Percentiles rank a stretch among this genome's conserved stretches.
phyloP scores from a whole-genome alignment of 2,888 invertebrate species.

The Cantharis rustica region DNA sequence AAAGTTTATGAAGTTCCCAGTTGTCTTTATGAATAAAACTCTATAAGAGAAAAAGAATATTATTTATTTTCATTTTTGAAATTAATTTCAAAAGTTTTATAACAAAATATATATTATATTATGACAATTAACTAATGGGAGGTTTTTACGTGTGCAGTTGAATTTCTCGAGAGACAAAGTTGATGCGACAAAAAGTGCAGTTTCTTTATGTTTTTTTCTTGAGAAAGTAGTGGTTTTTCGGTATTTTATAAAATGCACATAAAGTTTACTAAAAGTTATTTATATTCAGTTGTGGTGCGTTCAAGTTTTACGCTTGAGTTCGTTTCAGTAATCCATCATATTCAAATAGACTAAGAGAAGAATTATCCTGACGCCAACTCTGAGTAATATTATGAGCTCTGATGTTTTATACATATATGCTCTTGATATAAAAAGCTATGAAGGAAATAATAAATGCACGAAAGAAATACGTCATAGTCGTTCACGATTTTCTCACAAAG shows the following conservation, averaged over 20 bases:
- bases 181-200: slow-evolving; percentile 13
- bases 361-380: slow-evolving; percentile 44
- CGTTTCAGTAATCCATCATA: slow-evolving; percentile 47
- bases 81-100: neutral
- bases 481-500: slow-evolving; percentile 22
- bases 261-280: slow-evolving; percentile 23
- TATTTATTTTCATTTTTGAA: neutral
- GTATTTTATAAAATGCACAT: slow-evolving; percentile 14
- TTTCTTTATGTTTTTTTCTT: neutral
- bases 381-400: slow-evolving; percentile 25
- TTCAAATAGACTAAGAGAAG: slow-evolving; percentile 44
- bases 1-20: neutral
- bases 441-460: slow-evolving; percentile 29
- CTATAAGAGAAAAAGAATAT: neutral
- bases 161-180: slow-evolving; percentile 23
- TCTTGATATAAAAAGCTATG: slow-evolving; percentile 29
- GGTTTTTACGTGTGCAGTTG: neutral
- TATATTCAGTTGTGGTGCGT: slow-evolving; percentile 35
- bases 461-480: slow-evolving; percentile 21
- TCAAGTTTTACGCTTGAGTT: slow-evolving; percentile 39
- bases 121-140: neutral
- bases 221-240: neutral
- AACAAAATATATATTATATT: neutral
- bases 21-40: neutral
- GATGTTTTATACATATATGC: slow-evolving; percentile 37